Percentiles rank a stretch among this genome's conserved stretches.
phyloP scores from a whole-genome alignment of 2,113 vertebrate species.

The Rhea pennata region DNA sequence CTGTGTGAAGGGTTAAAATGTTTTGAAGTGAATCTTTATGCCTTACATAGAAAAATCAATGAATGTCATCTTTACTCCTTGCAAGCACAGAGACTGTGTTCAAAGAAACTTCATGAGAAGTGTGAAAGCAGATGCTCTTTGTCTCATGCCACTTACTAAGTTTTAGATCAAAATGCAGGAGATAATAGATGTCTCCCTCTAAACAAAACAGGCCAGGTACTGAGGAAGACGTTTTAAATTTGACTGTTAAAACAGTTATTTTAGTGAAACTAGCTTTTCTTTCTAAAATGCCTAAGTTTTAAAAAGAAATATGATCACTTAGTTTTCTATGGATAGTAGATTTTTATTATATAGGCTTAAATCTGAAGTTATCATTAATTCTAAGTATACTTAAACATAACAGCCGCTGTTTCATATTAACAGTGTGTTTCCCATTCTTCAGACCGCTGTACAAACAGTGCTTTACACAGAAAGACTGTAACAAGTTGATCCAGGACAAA shows the following conservation, averaged over 20 bases:
- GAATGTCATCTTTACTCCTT: not conserved
- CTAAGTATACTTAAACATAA: not conserved
- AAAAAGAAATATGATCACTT: not conserved
- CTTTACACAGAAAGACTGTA: not conserved
- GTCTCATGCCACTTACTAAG: not conserved
- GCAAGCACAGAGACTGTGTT: not conserved
- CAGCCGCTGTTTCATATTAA: not conserved
- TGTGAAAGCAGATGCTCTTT: not conserved
- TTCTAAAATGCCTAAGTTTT: not conserved
- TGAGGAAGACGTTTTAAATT: not conserved
- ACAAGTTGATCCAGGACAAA: not conserved
- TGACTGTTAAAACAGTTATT: not conserved
- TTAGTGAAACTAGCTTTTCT: not conserved
- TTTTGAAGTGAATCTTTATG: slow-evolving; percentile 9
- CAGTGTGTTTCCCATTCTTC: not conserved
- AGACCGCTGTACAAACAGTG: not conserved
- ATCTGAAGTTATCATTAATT: not conserved
- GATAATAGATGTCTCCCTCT: not conserved
- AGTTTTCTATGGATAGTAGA: not conserved
- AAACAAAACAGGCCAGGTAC: not conserved
- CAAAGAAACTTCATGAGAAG: not conserved
- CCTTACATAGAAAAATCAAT: not conserved
- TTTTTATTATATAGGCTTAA: not conserved
- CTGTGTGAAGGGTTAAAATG: not conserved
- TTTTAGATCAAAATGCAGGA: slow-evolving; percentile 22